phyloP scores from a whole-genome alignment of 2,797 vertebrate species.

The Pseudochirops corinnae region DNA sequence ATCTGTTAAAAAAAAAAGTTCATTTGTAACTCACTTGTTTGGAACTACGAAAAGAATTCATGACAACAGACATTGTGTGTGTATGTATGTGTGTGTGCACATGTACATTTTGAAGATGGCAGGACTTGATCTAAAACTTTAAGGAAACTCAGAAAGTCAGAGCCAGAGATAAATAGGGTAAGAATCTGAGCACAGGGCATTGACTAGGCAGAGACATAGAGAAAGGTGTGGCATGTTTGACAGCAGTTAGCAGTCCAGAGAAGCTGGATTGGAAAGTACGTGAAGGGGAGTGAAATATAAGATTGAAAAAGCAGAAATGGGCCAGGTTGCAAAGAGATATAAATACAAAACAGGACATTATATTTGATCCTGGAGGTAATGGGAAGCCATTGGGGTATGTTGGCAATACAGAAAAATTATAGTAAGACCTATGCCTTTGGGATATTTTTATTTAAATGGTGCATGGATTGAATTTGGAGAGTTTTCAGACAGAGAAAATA shows the following conservation, averaged over 20 bases:
- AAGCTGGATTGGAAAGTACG: not conserved
- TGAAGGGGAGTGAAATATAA: not conserved
- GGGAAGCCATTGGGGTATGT: not conserved
- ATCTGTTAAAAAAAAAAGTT: too few relatives aligned
- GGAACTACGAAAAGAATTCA: too few relatives aligned
- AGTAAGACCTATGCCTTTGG: not conserved
- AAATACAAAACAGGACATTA: not conserved
- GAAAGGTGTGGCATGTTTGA: not conserved
- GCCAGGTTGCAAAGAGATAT: not conserved
- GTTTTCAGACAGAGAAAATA: not conserved
- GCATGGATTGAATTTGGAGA: not conserved
- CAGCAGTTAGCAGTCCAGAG: not conserved
- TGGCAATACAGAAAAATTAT: not conserved
- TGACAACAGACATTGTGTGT: too few relatives aligned
- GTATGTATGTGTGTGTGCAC: too few relatives aligned
- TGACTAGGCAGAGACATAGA: not conserved
- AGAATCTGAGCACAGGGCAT: not conserved
- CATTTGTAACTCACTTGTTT: too few relatives aligned
- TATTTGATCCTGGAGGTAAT: not conserved
- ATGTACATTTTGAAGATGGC: not conserved
- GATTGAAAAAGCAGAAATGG: not conserved
- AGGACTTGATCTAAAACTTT: not conserved
- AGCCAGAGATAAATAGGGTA: not conserved
- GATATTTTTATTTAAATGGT: not conserved
- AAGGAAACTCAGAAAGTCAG: not conserved